Conservation (phyloP, 2,113 vertebrate species). For the Chrysochloris asiatica region DNA sequence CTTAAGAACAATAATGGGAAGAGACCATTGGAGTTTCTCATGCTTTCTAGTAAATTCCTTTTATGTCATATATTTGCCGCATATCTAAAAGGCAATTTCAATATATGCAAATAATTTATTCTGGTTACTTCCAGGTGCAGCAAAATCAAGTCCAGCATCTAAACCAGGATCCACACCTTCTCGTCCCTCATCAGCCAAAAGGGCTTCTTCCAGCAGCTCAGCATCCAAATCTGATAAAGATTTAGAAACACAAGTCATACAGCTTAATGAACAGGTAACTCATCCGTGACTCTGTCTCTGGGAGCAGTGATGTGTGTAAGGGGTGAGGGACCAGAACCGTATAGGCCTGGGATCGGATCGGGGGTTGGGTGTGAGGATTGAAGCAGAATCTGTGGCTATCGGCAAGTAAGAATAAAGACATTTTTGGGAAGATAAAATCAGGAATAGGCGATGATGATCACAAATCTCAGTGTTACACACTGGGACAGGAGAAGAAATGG, state of each 20-base stretch:
- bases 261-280: constrained; percentile 96
- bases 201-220: constrained; percentile 87
- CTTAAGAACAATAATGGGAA: too few species aligned
- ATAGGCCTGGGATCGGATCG: not conserved
- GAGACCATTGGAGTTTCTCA: not conserved
- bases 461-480: not conserved
- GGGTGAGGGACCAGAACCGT: not conserved
- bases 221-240: constrained; percentile 97
- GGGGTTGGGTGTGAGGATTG: not conserved
- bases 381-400: not conserved
- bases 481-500: not conserved
- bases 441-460: not conserved
- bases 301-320: too few species aligned
- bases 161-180: constrained; percentile 95
- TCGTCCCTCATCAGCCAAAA: constrained; percentile 98
- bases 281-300: not conserved
- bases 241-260: constrained; percentile 96
- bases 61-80: not conserved
- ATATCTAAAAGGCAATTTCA: not conserved
- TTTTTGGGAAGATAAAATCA: not conserved
- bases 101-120: not conserved
- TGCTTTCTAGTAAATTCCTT: not conserved
- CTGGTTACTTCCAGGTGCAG: constrained; percentile 88
- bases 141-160: constrained; percentile 92
- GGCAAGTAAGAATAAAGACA: not conserved